Conservation (phyloP, 2,113 vertebrate species). For the Scopus umbretta region DNA sequence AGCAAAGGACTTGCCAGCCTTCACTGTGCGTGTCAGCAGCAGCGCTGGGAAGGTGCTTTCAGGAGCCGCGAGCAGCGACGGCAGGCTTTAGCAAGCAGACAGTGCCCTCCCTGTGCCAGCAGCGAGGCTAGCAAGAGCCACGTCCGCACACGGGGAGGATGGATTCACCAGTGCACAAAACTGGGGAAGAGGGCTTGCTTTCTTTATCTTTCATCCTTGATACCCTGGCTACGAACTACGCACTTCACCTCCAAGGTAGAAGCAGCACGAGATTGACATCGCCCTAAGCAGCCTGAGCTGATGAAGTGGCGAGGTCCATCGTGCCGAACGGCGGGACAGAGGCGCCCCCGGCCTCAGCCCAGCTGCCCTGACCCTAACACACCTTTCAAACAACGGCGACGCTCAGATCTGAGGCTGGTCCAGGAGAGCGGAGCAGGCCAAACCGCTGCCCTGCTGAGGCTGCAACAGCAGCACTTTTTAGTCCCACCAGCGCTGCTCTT, state of each 20-base stretch:
- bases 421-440: neutral
- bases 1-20: neutral
- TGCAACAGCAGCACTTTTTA: neutral
- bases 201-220: neutral
- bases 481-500: neutral
- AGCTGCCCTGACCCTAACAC: rapidly evolving
- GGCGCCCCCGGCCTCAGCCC: rapidly evolving
- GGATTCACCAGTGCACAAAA: neutral
- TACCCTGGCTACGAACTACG: neutral
- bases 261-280: neutral
- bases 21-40: rapidly evolving
- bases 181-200: neutral
- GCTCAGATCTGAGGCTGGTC: neutral
- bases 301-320: neutral
- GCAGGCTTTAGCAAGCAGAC: neutral
- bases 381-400: rapidly evolving
- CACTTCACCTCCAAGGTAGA: neutral
- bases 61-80: neutral
- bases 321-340: neutral
- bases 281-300: neutral
- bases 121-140: neutral
- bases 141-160: rapidly evolving
- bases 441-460: neutral
- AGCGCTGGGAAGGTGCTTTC: neutral
- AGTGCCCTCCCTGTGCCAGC: neutral